These are phyloP conservation scores for Diachasma alloeum DNA, from an alignment of 1,140 invertebrate genomes.

Conservation along the genomic window DNA sequence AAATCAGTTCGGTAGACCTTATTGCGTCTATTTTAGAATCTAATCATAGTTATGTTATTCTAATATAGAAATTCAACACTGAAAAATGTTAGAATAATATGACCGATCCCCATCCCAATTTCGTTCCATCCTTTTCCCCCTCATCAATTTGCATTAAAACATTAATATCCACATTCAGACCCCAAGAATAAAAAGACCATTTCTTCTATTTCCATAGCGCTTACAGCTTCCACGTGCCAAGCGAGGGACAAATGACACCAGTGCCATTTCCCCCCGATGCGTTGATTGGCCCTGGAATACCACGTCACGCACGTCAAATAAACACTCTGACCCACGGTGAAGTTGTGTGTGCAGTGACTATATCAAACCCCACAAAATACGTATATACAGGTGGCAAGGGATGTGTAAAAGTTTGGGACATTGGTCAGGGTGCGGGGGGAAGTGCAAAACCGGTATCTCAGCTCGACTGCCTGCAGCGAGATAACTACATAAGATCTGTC, in stretches of 20 bases:
- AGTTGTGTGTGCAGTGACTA: conserved; percentile 88
- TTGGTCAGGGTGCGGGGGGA: conserved; percentile 72
- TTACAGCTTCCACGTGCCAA: conserved; percentile 80
- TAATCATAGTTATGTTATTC: no score
- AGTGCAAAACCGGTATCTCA: conserved; percentile 81
- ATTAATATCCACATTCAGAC: no score
- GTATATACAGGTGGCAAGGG: conserved; percentile 92
- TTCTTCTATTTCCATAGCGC: conserved; percentile 60
- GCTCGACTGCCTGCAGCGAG: conserved; percentile 84
- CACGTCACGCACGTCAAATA: conserved; percentile 77
- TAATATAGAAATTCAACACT: no score
- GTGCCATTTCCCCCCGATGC: conserved; percentile 90
- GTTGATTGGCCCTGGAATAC: conserved; percentile 90
- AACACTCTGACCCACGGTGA: conserved; percentile 84
- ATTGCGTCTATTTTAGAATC: no score
- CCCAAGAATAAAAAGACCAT: not conserved
- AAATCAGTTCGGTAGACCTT: no score
- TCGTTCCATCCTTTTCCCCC: no score
- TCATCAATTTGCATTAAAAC: no score
- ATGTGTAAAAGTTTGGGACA: conserved; percentile 89
- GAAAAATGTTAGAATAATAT: no score
- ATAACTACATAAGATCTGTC: conserved; percentile 92
- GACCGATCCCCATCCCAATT: no score
- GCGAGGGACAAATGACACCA: conserved; percentile 77
- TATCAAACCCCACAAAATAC: conserved; percentile 82